Evolutionary conservation across 92 coral and sea anemone species (phyloP).

Genomic region (Parazoanthus atlanticus): DNA sequence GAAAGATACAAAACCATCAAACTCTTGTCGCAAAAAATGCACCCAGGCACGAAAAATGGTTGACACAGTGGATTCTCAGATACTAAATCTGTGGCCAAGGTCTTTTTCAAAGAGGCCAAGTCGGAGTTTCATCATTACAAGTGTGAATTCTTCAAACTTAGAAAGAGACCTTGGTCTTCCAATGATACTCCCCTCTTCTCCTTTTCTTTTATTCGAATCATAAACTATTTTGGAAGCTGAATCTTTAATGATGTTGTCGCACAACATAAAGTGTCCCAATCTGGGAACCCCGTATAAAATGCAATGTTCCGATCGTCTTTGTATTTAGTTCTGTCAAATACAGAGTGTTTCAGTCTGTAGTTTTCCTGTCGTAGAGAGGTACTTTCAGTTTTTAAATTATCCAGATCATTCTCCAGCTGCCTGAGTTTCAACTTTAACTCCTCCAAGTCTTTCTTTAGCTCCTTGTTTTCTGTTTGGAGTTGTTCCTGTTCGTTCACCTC

Average conservation of each 20-base stretch:
- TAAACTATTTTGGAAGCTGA: not conserved
- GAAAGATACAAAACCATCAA: conserved; percentile 7
- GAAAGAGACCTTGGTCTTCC: conserved; percentile 9
- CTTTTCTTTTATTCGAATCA: conserved; percentile 25
- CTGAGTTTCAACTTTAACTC: too few relatives aligned
- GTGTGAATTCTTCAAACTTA: not conserved
- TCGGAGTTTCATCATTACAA: conserved; percentile 2
- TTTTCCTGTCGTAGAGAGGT: not conserved
- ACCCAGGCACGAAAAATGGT: conserved; percentile 48
- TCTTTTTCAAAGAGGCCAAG: conserved; percentile 42
- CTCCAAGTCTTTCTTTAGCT: too few relatives aligned
- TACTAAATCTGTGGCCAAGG: conserved; percentile 47
- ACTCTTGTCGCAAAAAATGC: conserved; percentile 49
- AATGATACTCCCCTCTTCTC: conserved; percentile 5
- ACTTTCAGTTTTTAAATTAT: not conserved
- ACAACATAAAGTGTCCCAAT: too few relatives aligned
- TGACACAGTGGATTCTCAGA: conserved; percentile 55
- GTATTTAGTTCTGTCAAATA: too few relatives aligned
- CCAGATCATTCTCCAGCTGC: not conserved
- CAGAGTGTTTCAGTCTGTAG: too few relatives aligned
- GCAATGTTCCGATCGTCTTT: too few relatives aligned
- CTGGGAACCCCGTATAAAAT: too few relatives aligned
- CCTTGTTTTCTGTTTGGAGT: too few relatives aligned
- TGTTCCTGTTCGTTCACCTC: too few relatives aligned
- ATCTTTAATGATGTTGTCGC: too few relatives aligned